phyloP scores from a whole-genome alignment of 2,113 vertebrate species.

The Onychorhynchus coronatus region DNA sequence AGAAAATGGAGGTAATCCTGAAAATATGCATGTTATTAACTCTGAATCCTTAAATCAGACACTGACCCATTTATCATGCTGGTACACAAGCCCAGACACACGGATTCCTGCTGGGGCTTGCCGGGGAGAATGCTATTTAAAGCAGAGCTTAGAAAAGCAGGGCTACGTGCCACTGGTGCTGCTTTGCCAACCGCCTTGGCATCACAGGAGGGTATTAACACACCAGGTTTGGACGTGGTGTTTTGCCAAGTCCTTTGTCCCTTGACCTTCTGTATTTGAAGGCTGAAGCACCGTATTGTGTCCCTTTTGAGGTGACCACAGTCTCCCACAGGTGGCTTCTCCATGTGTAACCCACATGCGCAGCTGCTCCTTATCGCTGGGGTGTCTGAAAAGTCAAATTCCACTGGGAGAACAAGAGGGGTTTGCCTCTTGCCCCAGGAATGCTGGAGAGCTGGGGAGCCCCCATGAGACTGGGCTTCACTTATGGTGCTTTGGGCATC shows the following conservation, averaged over 20 bases:
- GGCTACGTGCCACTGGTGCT: rapidly evolving
- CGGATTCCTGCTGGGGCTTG: not conserved
- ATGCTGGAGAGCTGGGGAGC: not conserved
- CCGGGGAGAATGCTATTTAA: not conserved
- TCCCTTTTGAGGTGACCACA: rapidly evolving
- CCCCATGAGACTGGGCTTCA: rapidly evolving
- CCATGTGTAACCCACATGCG: rapidly evolving
- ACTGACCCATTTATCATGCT: rapidly evolving
- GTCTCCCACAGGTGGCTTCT: rapidly evolving
- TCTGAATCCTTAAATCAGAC: not conserved
- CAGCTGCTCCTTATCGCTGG: rapidly evolving
- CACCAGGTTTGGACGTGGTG: rapidly evolving
- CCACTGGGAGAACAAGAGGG: not conserved
- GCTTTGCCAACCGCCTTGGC: not conserved
- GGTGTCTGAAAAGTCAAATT: not conserved
- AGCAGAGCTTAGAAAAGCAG: not conserved
- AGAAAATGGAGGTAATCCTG: conserved; percentile 91
- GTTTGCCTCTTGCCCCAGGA: rapidly evolving
- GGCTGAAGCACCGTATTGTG: rapidly evolving
- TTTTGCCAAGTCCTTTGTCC: not conserved
- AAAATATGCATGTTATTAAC: not conserved
- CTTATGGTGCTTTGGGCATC: rapidly evolving
- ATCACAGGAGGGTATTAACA: rapidly evolving
- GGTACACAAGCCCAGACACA: not conserved
- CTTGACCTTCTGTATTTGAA: rapidly evolving